Base-by-base conservation (phyloP, 2,113 vertebrate genomes). In the Chionomys nivalis region DNA sequence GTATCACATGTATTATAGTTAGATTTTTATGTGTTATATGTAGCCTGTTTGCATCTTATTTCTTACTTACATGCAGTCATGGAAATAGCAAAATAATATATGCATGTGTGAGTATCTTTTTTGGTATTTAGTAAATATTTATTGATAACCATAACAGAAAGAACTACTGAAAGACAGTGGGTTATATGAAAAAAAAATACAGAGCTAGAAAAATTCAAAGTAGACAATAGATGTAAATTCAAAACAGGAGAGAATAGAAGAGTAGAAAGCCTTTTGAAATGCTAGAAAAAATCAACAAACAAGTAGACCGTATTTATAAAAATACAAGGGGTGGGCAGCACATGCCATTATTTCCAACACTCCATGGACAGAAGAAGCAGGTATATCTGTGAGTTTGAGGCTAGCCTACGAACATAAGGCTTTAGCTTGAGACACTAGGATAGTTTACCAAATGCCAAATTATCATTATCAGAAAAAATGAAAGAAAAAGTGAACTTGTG, bases 391-490 rank as follows among this genome's bases (percentile, higher is more conserved):
- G 19, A 39, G 19, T 73, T 73, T 73, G 70, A 73, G 70, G 7
- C 70, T n/a, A 73, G 70, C n/a, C 7, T 44, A 76, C 17, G 8
- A 39, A 94, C 21, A 24, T 28, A 68, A 63, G 70, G 55, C 12
- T 24, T n/a, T 86, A 90, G 21, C 82, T 17, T 85, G 16, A 39
- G 44, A 79, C 72, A 42, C 13, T n/a, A 79, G 52, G 5, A 42
- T 86, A 44, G n/a, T 88, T 88, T 44, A 77, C 24, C 42, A 83
- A 89, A 96, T 47, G 65, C 58, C 44, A 73, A 63, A 91, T 86
- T 86, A 85, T 44, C 52, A 91, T 86, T 86, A 85, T 52, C 44
- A 3, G 33, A 5, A 10, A 3, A 49, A 66, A 93, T 58, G 39
- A 49, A 76, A 9, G n/a, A 90, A 82, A 86, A 79, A 82, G 12